Evolutionary conservation across 2,888 invertebrate genomes (phyloP).

Genomic region (Pseudococcus viburni): DNA sequence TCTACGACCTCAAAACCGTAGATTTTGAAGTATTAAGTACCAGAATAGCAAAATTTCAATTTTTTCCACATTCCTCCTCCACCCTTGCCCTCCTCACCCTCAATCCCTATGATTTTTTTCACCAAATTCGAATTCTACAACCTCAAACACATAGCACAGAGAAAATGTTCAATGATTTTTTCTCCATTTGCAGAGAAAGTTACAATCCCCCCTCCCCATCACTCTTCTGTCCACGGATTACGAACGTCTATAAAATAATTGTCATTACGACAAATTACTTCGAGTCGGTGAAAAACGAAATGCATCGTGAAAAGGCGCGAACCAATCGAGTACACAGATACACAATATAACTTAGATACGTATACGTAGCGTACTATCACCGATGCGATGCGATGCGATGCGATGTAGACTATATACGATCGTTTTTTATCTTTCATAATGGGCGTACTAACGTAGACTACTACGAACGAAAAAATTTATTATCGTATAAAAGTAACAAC

Average conservation of each 20-base stretch:
- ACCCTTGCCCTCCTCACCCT: no score
- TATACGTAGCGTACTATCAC: not conserved
- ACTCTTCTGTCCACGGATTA: not conserved
- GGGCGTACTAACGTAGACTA: not conserved
- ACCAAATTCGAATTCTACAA: no score
- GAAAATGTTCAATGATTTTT: no score
- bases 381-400: no score
- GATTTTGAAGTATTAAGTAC: no score
- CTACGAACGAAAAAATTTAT: constrained; percentile 33
- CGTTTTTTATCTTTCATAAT: constrained; percentile 21
- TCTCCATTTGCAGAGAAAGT: no score
- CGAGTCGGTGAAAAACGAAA: not conserved
- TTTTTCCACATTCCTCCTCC: no score
- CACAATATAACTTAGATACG: no score
- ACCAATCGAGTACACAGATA: not conserved
- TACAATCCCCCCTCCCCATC: not conserved
- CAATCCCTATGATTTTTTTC: no score
- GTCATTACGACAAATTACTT: constrained; percentile 1
- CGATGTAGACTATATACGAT: not conserved
- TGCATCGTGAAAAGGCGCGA: constrained; percentile 11
- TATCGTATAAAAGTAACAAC: constrained; percentile 54
- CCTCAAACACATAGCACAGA: no score
- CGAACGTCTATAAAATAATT: not conserved
- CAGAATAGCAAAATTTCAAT: no score
- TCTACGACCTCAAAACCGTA: no score